A percentile compares a stretch with the other conserved stretches of the same genome.
phyloP scores from a whole-genome alignment of 2,797 vertebrate genomes.

The Lagodon rhomboides region DNA sequence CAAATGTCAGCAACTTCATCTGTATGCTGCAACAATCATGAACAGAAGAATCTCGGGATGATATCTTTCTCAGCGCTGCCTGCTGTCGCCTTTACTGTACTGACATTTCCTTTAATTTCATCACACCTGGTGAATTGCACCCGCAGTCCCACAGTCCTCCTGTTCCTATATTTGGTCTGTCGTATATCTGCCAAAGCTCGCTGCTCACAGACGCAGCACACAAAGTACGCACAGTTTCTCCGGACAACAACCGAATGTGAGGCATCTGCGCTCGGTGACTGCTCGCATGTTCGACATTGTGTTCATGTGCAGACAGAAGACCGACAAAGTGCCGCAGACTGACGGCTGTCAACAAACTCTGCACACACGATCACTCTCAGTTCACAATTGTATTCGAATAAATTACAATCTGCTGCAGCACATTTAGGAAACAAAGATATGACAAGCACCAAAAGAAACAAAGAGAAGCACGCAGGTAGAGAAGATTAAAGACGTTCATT shows the following conservation, averaged over 20 bases:
- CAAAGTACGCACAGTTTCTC: constrained; percentile 34
- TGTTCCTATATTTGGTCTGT: constrained; percentile 28
- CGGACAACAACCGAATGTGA: constrained; percentile 12
- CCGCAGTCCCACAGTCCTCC: background rate
- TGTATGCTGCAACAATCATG: constrained; percentile 7
- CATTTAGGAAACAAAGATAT: background rate
- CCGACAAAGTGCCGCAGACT: background rate
- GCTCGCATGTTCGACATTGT: constrained; percentile 31
- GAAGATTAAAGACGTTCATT: constrained; percentile 9
- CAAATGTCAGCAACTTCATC: constrained; percentile 11
- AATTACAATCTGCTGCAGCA: background rate
- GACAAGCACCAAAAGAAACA: background rate
- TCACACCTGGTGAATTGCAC: background rate
- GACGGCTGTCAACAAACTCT: background rate
- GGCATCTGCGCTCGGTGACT: constrained; percentile 49
- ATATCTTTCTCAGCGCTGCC: background rate
- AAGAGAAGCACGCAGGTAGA: constrained; percentile 13
- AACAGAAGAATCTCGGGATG: background rate
- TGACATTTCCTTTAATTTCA: constrained; percentile 20
- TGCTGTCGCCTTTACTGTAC: background rate
- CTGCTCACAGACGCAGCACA: constrained; percentile 13
- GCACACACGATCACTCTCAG: background rate
- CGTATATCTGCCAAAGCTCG: constrained; percentile 28
- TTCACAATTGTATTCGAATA: background rate
- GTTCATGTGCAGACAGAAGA: constrained; percentile 12